Percentiles rank a stretch among this genome's conserved stretches.
These are phyloP conservation scores for Suncus etruscus DNA, from an alignment of 2,113 vertebrate species.

Conservation along the genomic window DNA sequence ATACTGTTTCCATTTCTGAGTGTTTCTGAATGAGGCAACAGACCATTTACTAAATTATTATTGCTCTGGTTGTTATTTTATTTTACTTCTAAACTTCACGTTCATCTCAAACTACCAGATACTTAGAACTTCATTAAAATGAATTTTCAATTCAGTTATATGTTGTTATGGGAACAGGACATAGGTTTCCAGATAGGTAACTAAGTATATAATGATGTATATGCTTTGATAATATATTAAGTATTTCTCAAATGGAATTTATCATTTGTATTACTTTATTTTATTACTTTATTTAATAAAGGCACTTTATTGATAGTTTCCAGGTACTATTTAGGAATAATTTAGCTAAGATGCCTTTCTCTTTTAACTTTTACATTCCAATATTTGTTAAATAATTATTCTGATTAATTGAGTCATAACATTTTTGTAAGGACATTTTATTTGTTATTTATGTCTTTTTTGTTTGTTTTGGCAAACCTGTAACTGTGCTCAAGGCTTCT, in stretches of 20 bases:
- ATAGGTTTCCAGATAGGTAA: neutral
- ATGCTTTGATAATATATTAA: constrained; percentile 30
- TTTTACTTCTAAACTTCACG: constrained; percentile 24
- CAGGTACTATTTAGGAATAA: constrained; percentile 7
- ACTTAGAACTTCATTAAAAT: constrained; percentile 10
- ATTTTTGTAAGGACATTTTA: no score
- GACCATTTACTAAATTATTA: constrained; percentile 10
- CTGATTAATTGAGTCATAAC: neutral
- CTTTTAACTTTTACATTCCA: neutral
- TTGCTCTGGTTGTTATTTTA: neutral
- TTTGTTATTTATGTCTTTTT: no score
- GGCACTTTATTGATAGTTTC: neutral
- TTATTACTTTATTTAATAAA: neutral
- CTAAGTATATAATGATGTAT: constrained; percentile 7
- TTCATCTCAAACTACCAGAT: neutral
- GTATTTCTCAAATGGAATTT: constrained; percentile 28
- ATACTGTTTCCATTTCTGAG: neutral
- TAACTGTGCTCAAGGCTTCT: no score
- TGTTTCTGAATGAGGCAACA: neutral
- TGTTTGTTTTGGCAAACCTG: no score
- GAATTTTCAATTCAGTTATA: neutral
- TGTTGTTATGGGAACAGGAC: no score
- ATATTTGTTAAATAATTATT: neutral
- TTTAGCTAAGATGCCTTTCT: neutral
- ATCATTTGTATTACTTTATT: neutral